Conservation (phyloP, 2,888 invertebrate genomes). For the Diachrysia chrysitis region DNA sequence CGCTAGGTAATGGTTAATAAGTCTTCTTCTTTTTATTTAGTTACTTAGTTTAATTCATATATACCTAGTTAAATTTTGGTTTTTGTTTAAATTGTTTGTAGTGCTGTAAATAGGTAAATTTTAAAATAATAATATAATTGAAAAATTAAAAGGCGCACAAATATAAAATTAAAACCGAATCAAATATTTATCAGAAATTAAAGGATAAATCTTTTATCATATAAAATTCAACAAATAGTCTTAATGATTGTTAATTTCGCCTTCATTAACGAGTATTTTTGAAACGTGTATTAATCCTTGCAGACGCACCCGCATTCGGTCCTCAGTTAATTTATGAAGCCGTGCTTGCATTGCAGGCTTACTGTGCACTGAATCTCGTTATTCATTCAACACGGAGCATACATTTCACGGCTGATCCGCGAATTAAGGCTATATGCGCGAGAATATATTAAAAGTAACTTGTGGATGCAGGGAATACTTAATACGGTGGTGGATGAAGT, state of each 20-base stretch:
- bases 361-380: slow-evolving; percentile 11
- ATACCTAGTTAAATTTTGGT: no score
- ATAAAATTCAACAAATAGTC: background rate
- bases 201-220: background rate
- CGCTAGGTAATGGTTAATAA: no score
- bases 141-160: no score
- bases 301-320: background rate
- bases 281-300: background rate
- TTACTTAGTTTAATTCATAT: no score
- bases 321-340: slow-evolving; percentile 6
- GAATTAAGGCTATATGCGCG: slow-evolving; percentile 7
- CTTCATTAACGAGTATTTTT: background rate
- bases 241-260: background rate
- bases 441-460: slow-evolving; percentile 5
- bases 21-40: no score
- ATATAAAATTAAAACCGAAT: no score
- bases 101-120: no score
- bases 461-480: slow-evolving; percentile 1
- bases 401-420: slow-evolving; percentile 6
- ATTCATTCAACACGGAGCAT: slow-evolving; percentile 9
- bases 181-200: background rate
- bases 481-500: background rate
- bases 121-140: no score
- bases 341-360: slow-evolving; percentile 1
- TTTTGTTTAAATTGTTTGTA: no score